Conservation (phyloP, 2,888 invertebrate species). For the Stenurella melanura region DNA sequence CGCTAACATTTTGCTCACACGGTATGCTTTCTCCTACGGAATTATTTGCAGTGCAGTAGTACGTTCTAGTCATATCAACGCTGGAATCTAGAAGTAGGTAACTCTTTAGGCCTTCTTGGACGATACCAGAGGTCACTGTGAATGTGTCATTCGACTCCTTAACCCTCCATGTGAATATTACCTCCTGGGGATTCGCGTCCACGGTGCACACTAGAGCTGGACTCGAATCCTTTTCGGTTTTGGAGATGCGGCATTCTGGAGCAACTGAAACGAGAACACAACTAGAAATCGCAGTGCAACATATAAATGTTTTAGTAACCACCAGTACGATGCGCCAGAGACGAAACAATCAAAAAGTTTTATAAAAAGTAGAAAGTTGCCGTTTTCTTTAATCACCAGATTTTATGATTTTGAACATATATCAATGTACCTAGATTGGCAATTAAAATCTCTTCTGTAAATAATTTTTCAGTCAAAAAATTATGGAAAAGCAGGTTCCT, state of each 20-base stretch:
- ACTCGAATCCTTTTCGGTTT: conserved; percentile 81
- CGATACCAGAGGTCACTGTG: conserved; percentile 78
- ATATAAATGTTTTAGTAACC: too few species aligned
- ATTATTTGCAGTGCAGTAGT: conserved; percentile 90
- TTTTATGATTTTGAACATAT: too few species aligned
- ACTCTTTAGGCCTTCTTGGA: conserved; percentile 75
- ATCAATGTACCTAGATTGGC: too few species aligned
- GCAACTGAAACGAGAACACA: conserved; percentile 77
- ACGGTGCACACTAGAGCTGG: conserved; percentile 88
- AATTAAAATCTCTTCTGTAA: too few species aligned
- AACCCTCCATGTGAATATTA: conserved; percentile 88
- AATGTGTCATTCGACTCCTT: conserved; percentile 90
- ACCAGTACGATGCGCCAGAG: too few species aligned
- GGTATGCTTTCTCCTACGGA: conserved; percentile 81
- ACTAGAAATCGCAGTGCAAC: background rate
- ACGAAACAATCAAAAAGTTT: too few species aligned
- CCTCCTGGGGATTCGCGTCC: conserved; percentile 85
- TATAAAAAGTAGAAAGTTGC: too few species aligned
- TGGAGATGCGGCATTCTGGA: conserved; percentile 88
- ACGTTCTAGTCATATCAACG: conserved; percentile 82
- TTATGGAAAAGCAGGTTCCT: too few species aligned
- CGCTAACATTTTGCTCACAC: conserved; percentile 82
- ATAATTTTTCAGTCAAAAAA: too few species aligned
- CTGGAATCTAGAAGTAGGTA: conserved; percentile 80
- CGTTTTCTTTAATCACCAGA: too few species aligned